Evolutionary conservation across 2,113 vertebrate species (phyloP).

Genomic region (Python bivittatus): DNA sequence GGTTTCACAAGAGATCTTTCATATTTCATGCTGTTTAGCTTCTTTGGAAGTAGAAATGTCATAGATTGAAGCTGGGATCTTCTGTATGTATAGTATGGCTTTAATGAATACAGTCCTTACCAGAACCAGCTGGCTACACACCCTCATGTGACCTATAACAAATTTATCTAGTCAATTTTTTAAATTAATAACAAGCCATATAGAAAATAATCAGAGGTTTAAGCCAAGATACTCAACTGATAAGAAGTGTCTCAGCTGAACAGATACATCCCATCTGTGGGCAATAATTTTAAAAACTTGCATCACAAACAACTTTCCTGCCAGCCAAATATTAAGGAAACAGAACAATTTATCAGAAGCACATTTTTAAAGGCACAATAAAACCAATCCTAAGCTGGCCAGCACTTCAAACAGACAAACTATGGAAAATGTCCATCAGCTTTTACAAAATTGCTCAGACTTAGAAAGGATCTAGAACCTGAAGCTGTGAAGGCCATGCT

Average conservation of each 20-base stretch:
- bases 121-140: background rate
- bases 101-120: background rate
- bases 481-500: background rate
- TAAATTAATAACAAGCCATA: background rate
- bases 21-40: background rate
- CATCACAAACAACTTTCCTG: background rate
- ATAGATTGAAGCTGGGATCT: background rate
- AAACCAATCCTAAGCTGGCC: background rate
- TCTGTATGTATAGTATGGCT: background rate
- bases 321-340: background rate
- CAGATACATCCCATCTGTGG: background rate
- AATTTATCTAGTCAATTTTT: background rate
- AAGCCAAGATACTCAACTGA: background rate
- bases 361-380: background rate
- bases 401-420: background rate
- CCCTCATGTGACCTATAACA: background rate
- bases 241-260: background rate
- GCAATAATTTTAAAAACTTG: background rate
- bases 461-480: background rate
- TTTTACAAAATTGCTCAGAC: too few relatives aligned
- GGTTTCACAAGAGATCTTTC: background rate
- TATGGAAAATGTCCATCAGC: background rate
- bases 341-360: background rate
- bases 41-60: background rate
- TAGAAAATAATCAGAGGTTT: background rate